Conservation (phyloP, 1,140 invertebrate species). For the Brachionus plicatilis region DNA sequence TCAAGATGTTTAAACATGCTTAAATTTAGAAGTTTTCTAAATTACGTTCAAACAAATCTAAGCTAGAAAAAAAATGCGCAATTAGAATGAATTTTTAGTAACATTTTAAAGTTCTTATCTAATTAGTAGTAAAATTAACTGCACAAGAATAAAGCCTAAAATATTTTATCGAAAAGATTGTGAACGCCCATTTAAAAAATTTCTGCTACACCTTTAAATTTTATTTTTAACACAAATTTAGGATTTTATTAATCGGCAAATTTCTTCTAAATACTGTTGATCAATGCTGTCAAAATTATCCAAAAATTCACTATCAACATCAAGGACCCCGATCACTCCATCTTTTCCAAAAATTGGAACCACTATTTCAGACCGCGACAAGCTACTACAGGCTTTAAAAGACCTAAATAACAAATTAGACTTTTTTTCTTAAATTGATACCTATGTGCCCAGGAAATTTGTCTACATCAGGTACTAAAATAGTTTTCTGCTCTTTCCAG, state of each 20-base stretch:
- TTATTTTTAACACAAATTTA: not conserved
- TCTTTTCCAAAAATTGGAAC: constrained; percentile 3
- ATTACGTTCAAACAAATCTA: not conserved
- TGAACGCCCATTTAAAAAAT: not conserved
- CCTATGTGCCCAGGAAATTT: constrained; percentile 32
- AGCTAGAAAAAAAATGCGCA: not conserved
- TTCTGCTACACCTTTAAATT: not conserved
- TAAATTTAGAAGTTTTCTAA: not conserved
- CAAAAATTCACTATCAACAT: constrained; percentile 33
- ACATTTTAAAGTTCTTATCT: not conserved
- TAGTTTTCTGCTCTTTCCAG: constrained; percentile 9
- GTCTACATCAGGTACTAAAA: constrained; percentile 35
- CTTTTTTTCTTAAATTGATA: not conserved
- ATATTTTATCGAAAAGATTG: not conserved
- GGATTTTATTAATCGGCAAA: not conserved
- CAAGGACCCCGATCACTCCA: not conserved
- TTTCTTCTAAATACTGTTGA: constrained; percentile 7
- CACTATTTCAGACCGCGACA: constrained; percentile 31
- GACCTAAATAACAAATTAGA: not conserved
- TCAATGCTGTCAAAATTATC: constrained; percentile 23
- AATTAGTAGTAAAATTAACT: not conserved
- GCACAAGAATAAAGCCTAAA: not conserved
- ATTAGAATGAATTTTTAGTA: not conserved
- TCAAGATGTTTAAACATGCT: not conserved
- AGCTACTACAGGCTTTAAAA: not conserved